These are phyloP conservation scores for Micronycteris hirsuta DNA, from an alignment of 2,113 vertebrate genomes.

Conservation along the genomic window DNA sequence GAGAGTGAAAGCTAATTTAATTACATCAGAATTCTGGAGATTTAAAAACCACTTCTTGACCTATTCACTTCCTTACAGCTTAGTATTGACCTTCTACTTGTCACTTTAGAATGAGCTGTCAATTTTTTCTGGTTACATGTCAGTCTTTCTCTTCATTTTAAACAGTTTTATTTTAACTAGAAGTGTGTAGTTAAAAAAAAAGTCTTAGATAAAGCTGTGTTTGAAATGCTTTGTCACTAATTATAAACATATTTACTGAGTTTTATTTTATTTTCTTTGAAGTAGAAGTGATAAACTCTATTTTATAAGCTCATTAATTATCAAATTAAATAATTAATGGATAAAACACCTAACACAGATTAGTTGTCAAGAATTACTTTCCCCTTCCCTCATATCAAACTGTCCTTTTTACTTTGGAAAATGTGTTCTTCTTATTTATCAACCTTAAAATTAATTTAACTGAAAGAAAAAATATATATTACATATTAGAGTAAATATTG, in stretches of 20 bases:
- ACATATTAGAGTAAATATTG: neutral
- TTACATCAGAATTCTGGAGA: neutral
- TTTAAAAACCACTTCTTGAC: neutral
- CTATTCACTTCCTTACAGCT: neutral
- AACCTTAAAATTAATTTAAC: neutral
- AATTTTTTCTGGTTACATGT: neutral
- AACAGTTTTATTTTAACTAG: conserved; percentile 13
- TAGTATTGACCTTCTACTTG: neutral
- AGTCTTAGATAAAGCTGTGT: neutral
- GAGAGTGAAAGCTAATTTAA: neutral
- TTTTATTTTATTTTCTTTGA: neutral
- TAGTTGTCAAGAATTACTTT: neutral
- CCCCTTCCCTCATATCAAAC: neutral
- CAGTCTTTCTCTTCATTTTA: conserved; percentile 28
- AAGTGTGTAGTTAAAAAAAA: neutral
- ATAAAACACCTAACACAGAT: neutral
- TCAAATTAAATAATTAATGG: neutral
- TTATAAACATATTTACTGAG: neutral
- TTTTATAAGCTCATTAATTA: neutral
- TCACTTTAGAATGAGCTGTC: conserved; percentile 9
- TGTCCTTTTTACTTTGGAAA: neutral
- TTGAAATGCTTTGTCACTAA: neutral
- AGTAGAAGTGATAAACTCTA: neutral
- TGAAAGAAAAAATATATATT: neutral
- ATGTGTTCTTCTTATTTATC: neutral